Evolutionary conservation across 2,888 invertebrate species (phyloP).

Genomic region (Rutpela maculata): DNA sequence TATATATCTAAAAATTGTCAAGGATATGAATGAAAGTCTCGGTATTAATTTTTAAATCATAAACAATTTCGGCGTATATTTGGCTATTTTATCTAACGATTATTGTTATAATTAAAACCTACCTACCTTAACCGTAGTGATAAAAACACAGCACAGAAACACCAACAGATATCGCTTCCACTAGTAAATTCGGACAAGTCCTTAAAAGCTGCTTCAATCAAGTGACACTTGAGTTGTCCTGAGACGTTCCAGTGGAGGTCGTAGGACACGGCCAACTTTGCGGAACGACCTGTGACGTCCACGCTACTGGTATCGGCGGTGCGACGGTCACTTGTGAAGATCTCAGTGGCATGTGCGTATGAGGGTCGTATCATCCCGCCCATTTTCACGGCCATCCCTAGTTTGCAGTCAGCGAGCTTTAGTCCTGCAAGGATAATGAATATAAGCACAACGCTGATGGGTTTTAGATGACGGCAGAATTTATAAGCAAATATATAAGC

Average conservation of each 20-base stretch:
- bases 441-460: slow-evolving; percentile 2
- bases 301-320: slow-evolving; percentile 59
- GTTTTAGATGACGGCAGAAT: background rate
- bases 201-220: slow-evolving; percentile 10
- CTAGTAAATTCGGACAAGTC: background rate
- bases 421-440: slow-evolving; percentile 35
- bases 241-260: slow-evolving; percentile 28
- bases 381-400: slow-evolving; percentile 57
- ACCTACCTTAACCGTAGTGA: slow-evolving; percentile 12
- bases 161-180: slow-evolving; percentile 7
- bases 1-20: no score
- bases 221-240: slow-evolving; percentile 30
- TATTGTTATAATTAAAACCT: slow-evolving; percentile 4
- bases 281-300: slow-evolving; percentile 59
- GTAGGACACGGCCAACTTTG: slow-evolving; percentile 49
- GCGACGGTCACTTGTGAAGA: slow-evolving; percentile 57
- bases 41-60: background rate
- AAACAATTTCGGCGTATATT: background rate
- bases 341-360: slow-evolving; percentile 60
- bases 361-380: slow-evolving; percentile 63
- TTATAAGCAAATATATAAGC: background rate
- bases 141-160: slow-evolving; percentile 20
- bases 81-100: background rate
- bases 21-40: no score
- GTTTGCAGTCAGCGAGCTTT: slow-evolving; percentile 53